These are phyloP conservation scores for Prunella strophiata DNA, from an alignment of 2,797 vertebrate genomes.

Conservation along the genomic window DNA sequence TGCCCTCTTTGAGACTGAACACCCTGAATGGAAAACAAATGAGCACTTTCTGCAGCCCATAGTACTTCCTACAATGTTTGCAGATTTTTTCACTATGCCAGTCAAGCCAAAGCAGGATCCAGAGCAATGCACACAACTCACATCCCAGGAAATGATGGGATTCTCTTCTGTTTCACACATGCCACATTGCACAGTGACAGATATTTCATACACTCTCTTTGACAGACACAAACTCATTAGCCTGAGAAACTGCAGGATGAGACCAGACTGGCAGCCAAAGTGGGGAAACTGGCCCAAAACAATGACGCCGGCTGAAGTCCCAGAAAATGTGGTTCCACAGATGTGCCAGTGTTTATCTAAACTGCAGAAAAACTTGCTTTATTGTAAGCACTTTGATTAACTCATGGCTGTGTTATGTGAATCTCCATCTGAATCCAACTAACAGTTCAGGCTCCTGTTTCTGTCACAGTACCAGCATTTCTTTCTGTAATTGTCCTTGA, in stretches of 20 bases:
- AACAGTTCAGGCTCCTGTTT: background rate
- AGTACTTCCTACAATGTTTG: background rate
- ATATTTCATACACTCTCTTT: background rate
- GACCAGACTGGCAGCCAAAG: background rate
- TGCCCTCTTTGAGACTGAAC: background rate
- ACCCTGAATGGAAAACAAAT: background rate
- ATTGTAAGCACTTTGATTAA: background rate
- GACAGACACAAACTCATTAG: background rate
- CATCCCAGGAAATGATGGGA: background rate
- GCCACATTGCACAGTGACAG: background rate
- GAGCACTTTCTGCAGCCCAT: background rate
- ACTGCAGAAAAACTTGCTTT: background rate
- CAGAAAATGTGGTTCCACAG: background rate
- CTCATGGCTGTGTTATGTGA: background rate
- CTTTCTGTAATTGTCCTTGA: background rate
- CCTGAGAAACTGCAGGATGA: background rate
- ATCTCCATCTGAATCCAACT: background rate
- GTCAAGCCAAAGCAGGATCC: background rate
- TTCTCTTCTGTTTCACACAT: background rate
- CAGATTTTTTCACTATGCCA: background rate
- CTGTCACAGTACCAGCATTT: background rate
- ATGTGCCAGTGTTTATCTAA: background rate
- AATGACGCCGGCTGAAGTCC: background rate
- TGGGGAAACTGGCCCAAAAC: background rate
- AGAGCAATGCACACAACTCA: background rate